Evolutionary conservation across 2,888 invertebrate species (phyloP), one percentile per base, ranked within the genome.

Genomic region (Euplexia lucipara): DNA sequence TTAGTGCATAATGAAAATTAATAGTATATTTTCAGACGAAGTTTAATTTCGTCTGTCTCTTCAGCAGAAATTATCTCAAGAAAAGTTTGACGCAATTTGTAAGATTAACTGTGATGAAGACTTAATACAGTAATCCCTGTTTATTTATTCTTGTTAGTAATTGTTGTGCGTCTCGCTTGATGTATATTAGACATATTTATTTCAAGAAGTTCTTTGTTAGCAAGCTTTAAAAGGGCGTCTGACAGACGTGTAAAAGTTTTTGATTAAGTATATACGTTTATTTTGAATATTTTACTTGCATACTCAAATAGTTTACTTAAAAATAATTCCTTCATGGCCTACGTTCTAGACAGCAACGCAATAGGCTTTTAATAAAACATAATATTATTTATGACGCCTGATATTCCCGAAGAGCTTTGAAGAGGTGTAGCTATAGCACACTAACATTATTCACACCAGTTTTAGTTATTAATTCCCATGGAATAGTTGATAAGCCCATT

Each of bases 91-190:
- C 49, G 51, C 57, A 54, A 74, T 76, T 62, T 49, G 44, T 42
- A 22, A 75, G 58, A 78, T 79, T 57, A 59, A 69, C 47, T 57
- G 30, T 41, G 42, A 68, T 53, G 62, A 51, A 78, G 73, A 56
- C 51, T 71, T 47, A 58, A 49, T 30, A 63, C 34, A 20, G 45
- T 71, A 71, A 71, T 72, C 65, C 26, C 42, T 37, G 30, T 35
- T 62, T 53, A 77, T 71, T 62, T 71, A 71, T 71, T 62, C 48
- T 62, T 51, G 37, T 63, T 71, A 2, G 42, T 56, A 62, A 63
- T 72, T 65, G 51, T 71, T 64, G 39, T 45, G 45, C 37, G n/a
- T 30, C 52, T 45, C 20, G n/a, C n/a, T n/a, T n/a, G 6, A 34
- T 32, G 42, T 73, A 77, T 72, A 59, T 53, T 60, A 51, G 30